A percentile compares a stretch with the other conserved stretches of the same genome.
Evolutionary conservation across 2,113 vertebrate species (phyloP).

Genomic region (Camarhynchus parvulus): DNA sequence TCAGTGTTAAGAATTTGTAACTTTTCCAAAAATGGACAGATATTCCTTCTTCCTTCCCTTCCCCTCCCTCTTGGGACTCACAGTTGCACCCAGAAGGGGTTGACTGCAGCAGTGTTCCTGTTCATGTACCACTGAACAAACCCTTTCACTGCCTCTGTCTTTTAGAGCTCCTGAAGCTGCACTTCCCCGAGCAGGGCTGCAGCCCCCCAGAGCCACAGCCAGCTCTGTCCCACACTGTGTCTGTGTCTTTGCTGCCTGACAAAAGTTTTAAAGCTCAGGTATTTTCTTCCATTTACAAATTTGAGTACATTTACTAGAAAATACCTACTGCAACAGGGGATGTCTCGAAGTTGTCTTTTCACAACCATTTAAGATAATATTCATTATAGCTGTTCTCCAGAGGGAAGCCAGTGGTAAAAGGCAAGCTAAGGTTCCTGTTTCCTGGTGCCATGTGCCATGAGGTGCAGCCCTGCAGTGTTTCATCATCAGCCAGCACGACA

Average conservation of each 20-base stretch:
- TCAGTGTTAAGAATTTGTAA: background rate
- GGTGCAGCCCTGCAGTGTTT: background rate
- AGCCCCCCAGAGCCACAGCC: background rate
- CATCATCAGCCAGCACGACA: background rate
- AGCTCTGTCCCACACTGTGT: background rate
- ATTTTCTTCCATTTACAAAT: background rate
- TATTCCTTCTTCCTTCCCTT: background rate
- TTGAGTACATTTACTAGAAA: background rate
- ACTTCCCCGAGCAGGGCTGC: background rate
- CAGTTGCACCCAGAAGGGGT: background rate
- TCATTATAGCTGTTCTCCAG: background rate
- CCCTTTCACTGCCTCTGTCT: background rate
- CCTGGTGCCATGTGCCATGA: background rate
- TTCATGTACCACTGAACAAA: background rate
- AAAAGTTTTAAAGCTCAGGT: background rate
- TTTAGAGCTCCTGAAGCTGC: background rate
- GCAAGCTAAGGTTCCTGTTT: background rate
- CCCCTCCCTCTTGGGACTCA: background rate
- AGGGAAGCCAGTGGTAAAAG: background rate
- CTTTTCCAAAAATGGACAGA: background rate
- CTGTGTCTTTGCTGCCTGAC: background rate
- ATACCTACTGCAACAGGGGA: background rate
- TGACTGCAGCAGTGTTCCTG: background rate
- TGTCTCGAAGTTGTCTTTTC: background rate
- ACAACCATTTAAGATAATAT: background rate